Base-by-base conservation (phyloP, 2,888 invertebrate genomes). In the Oxyscelio sp. region DNA sequence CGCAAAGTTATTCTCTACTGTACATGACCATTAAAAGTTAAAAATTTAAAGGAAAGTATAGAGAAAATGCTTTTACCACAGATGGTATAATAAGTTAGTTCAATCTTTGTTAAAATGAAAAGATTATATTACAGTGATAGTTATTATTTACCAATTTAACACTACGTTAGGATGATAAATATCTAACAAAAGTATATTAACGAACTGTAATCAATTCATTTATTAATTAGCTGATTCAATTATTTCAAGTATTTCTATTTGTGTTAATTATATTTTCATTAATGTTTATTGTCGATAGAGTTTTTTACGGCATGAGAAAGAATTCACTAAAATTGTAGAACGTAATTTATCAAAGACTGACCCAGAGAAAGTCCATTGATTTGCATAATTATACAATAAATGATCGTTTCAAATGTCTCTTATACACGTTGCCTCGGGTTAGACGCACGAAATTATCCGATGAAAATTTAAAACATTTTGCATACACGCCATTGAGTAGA, bases 331-430 rank as follows among this genome's bases (percentile, higher is more conserved):
- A 58, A 54, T 66, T 40, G 11, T 58, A 63, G 56, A 66, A 59
- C 59, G 66, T 59, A 22, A 56, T 79, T 43, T 79, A 58, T 71
- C 65, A 40, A 63, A 56, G 34, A 45, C 21, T 78, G 52, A 54
- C 38, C 40, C 22, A 58, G 79, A 58, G 79, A 80, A 80, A 80
- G 79, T 73, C n/a, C 22, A 22, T 27, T 34, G 43, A 58, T 80
- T 73, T 58, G 43, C 79, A 80, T 80, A 73, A 73, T 73, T 71
- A 79, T 71, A 65, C 79, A 79, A 79, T 71, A 71, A 79, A 79
- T 54, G 15, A 40, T 19, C 24, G 19, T 15, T 58, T 58, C 31
- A 54, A 54, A 54, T 45, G 17, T 17, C 27, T 63, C 27, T 45
- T n/a, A 15, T 21, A 34, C n/a, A 40, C n/a, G 15, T 5, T 40